These are phyloP conservation scores for Cyclargus thomasi DNA, from an alignment of 1,140 invertebrate genomes.

Conservation along the genomic window DNA sequence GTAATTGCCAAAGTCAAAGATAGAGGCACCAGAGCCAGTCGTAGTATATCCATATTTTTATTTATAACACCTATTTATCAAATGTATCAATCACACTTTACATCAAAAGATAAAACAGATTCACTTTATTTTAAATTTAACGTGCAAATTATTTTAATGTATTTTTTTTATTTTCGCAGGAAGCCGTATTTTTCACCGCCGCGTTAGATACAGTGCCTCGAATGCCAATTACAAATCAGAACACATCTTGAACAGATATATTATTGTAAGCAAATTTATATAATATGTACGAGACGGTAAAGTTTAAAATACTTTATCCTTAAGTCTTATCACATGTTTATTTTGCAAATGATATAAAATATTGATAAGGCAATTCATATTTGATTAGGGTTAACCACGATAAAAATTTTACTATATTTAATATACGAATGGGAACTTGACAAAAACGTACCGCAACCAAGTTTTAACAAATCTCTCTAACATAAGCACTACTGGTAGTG, in stretches of 20 bases:
- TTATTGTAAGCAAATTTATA: neutral
- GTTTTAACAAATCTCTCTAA: too few relatives aligned
- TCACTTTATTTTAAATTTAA: neutral
- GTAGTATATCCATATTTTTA: slow-evolving; percentile 46
- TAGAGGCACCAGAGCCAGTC: slow-evolving; percentile 49
- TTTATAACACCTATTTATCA: neutral
- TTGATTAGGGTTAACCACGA: neutral
- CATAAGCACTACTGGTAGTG: too few relatives aligned
- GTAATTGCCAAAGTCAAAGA: slow-evolving; percentile 56
- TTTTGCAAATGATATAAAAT: slow-evolving; percentile 43
- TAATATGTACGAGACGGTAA: neutral
- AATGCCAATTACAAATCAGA: neutral
- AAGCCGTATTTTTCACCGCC: neutral
- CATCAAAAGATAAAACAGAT: neutral
- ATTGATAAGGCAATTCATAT: neutral
- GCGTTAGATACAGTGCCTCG: neutral
- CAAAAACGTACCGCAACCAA: too few relatives aligned
- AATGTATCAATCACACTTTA: neutral
- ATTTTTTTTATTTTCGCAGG: neutral
- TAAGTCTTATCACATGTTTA: neutral
- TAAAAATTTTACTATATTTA: neutral
- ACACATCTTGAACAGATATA: neutral
- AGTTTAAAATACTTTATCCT: neutral
- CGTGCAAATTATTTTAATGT: neutral
- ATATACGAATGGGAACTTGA: neutral